Evolutionary conservation across 2,797 vertebrate species (phyloP), one percentile per base, ranked within the genome.

Genomic region (Anguilla megastoma): DNA sequence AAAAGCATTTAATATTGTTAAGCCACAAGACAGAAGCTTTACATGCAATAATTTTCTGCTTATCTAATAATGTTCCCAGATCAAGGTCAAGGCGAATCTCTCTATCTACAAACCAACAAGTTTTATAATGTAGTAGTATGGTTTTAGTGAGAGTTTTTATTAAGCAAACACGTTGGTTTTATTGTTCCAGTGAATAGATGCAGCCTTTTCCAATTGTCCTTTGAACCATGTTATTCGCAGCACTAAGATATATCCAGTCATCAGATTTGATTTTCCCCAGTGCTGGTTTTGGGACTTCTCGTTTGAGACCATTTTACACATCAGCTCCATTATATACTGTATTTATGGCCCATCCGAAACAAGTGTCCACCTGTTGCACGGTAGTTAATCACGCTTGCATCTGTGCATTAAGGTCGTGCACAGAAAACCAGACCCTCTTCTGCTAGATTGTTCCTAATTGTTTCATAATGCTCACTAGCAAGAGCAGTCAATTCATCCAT

Each of bases 1-100:
- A 91, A 88, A 86, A 90, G 91, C 89, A 90, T 89, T 85, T 90
- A 90, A 66, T 84, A 91, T 90, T 91, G 90, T 90, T 90, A 90
- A 76, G 90, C 89, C 85, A 27, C 52, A 80, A 60, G 86, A 92
- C 86, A 82, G n/a, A 56, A 89, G 90, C 63, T 87, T 76, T 89
- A 91, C 92, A 93, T 93, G 89, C 86, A 88, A 88, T 89, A 85
- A 87, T 50, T 87, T 86, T 24, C 79, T 85, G 89, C 69, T 86
- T 84, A 90, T 79, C 45, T 84, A 88, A 83, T 91, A 88, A 88
- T 86, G 66, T 87, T 90, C 86, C 88, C 88, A 91, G 48, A 89
- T 48, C 21, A 50, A 82, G 79, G 79, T 50, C 79, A 82, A 48
- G 41, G 21, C 87, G 66, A 91, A 90, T 91, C 90, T 92, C 89